Base-by-base conservation (phyloP, 2,113 vertebrate species). In the Mystacornis crossleyi region DNA sequence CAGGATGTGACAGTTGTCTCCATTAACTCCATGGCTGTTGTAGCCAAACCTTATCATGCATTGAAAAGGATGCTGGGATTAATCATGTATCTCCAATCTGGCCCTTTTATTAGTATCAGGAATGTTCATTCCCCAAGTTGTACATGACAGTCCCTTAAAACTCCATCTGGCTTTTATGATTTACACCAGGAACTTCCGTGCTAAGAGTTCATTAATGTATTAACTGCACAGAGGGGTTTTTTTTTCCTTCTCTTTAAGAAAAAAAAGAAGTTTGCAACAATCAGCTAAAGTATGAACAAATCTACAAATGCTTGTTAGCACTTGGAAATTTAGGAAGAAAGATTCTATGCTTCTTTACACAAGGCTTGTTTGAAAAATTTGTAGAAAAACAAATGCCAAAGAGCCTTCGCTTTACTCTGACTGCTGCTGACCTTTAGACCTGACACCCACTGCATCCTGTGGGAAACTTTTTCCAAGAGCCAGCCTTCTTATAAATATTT, bases 401-500 rank as follows among this genome's bases (percentile, higher is more conserved):
- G 36, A 89, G 50, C 50, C 18, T 85, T 92, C 6, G 18, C 29
- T 86, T 86, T 8, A 77, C 82, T 90, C 29, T 74, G 50, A 64
- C 73, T 85, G 73, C 50, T 60, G 54, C 81, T 93, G 96, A 96
- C 94, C 96, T 96, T 96, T 81, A 93, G 93, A 91, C 96, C 84
- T 43, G 70, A 94, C 93, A 97, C 85, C 87, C 87, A 96, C 87
- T 54, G 75, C 84, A 94, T 96, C 93, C 90, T 91, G 95, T 96
- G 85, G 90, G 91, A 96, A 95, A 91, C 29, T 66, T 95, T 47
- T 82, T 88, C 82, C 50, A 77, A 80, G 58, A 86, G 75, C 28
- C 62, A 93, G 73, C 28, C 62, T 48, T 55, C 82, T 83, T 86
- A 86, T 45, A 90, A 95, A 62, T 83, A 81, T 92, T 92, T 96